These are phyloP conservation scores for Phortica okadai DNA, from an alignment of 2,888 invertebrate species.

Conservation along the genomic window DNA sequence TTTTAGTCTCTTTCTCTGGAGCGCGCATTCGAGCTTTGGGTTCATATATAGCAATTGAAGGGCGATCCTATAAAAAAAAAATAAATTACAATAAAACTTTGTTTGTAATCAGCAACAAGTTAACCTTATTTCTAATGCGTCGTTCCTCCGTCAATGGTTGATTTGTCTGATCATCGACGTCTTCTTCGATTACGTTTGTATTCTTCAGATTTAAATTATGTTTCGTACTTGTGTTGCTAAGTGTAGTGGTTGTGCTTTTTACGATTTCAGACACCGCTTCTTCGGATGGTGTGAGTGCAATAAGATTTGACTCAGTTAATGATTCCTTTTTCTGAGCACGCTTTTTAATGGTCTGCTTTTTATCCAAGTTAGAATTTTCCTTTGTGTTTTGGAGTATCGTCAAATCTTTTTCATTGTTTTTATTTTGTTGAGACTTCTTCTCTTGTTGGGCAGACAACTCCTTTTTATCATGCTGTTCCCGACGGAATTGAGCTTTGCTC, in stretches of 20 bases:
- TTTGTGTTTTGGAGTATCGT: too few relatives aligned
- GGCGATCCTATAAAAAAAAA: slow-evolving; percentile 82
- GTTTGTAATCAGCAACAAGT: background rate
- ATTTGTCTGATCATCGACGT: slow-evolving; percentile 38
- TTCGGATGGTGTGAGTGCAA: slow-evolving; percentile 8
- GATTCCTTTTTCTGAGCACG: too few relatives aligned
- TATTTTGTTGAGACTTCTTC: slow-evolving; percentile 35
- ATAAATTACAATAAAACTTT: slow-evolving; percentile 18
- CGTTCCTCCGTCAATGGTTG: slow-evolving; percentile 62
- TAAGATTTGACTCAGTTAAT: background rate
- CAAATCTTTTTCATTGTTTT: background rate
- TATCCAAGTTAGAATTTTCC: too few relatives aligned
- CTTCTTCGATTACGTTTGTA: background rate
- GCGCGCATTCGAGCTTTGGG: slow-evolving; percentile 79
- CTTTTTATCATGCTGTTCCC: slow-evolving; percentile 38
- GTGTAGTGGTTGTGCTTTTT: slow-evolving; percentile 39
- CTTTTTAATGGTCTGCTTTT: too few relatives aligned
- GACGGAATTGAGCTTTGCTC: slow-evolving; percentile 47
- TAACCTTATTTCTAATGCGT: slow-evolving; percentile 75
- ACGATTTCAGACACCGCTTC: slow-evolving; percentile 19
- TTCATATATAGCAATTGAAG: slow-evolving; percentile 92
- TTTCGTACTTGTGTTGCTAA: slow-evolving; percentile 42
- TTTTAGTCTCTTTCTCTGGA: slow-evolving; percentile 54
- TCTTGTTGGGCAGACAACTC: slow-evolving; percentile 30
- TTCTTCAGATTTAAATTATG: slow-evolving; percentile 40